phyloP scores from a whole-genome alignment of 2,113 vertebrate genomes.

The Laticauda colubrina region DNA sequence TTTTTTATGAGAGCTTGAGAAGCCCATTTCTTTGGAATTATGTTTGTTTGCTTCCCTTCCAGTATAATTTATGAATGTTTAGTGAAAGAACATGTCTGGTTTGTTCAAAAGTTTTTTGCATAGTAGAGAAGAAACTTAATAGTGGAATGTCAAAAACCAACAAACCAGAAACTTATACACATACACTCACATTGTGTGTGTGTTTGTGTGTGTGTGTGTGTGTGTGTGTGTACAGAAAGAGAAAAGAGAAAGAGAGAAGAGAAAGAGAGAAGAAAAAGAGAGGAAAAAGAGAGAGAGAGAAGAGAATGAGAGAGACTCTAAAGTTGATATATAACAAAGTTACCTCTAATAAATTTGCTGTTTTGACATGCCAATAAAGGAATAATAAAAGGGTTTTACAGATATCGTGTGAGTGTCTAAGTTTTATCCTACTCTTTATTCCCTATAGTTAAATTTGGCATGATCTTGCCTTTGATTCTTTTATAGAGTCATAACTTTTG shows the following conservation, averaged over 20 bases:
- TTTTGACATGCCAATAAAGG: neutral
- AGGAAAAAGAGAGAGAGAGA: too few relatives aligned
- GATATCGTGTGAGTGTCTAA: neutral
- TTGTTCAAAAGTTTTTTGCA: neutral
- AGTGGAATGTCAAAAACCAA: neutral
- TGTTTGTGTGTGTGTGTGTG: neutral
- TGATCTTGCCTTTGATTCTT: neutral
- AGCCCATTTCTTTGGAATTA: neutral
- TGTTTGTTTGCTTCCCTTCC: neutral
- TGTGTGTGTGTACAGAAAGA: too few relatives aligned
- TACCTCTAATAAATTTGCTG: neutral
- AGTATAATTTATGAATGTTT: neutral
- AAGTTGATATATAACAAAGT: slow-evolving; percentile 2
- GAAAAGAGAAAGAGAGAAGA: too few relatives aligned
- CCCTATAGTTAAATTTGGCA: neutral
- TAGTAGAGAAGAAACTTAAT: neutral
- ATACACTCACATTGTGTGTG: neutral
- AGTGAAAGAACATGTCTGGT: neutral
- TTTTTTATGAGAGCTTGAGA: neutral
- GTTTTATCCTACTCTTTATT: neutral
- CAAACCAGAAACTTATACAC: neutral
- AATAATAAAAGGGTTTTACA: neutral
- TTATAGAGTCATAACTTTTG: slow-evolving; percentile 8
- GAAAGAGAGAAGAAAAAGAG: too few relatives aligned
- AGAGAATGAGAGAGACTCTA: neutral